These are phyloP conservation scores for Onychomys torridus DNA, from an alignment of 2,797 vertebrate genomes.

Conservation along the genomic window DNA sequence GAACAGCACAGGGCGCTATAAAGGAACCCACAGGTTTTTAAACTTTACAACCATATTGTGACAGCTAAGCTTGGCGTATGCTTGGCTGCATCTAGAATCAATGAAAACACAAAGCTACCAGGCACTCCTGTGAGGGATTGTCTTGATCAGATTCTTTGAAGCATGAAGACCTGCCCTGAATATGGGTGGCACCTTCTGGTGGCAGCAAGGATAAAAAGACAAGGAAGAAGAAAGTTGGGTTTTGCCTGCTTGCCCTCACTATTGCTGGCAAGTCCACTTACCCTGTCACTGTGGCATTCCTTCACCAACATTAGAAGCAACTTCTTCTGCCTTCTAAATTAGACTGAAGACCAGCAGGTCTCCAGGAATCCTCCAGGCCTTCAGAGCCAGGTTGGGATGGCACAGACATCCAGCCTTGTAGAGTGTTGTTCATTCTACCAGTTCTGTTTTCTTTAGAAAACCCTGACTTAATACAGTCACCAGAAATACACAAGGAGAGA, in stretches of 20 bases:
- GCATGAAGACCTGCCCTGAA: not conserved
- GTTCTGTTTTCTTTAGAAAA: not conserved
- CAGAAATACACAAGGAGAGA: not conserved
- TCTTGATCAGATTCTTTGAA: not conserved
- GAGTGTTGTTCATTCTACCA: not conserved
- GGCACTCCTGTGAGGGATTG: not conserved
- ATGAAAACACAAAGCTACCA: not conserved
- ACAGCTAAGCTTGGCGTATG: not conserved
- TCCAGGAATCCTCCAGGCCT: not conserved
- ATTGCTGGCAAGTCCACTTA: not conserved
- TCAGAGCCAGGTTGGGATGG: too few relatives aligned
- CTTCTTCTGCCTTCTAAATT: not conserved
- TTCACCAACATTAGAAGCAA: not conserved
- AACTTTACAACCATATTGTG: not conserved
- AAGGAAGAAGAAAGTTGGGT: not conserved
- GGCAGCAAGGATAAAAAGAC: not conserved
- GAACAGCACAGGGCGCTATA: too few relatives aligned
- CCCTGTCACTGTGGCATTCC: not conserved
- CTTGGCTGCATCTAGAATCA: not conserved
- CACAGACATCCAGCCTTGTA: fast-evolving
- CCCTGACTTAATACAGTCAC: not conserved
- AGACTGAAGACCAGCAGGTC: not conserved
- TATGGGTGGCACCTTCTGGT: not conserved
- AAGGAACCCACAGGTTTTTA: not conserved
- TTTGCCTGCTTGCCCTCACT: not conserved